Evolutionary conservation across 2,888 invertebrate species (phyloP).

Genomic region (Drepana falcataria): DNA sequence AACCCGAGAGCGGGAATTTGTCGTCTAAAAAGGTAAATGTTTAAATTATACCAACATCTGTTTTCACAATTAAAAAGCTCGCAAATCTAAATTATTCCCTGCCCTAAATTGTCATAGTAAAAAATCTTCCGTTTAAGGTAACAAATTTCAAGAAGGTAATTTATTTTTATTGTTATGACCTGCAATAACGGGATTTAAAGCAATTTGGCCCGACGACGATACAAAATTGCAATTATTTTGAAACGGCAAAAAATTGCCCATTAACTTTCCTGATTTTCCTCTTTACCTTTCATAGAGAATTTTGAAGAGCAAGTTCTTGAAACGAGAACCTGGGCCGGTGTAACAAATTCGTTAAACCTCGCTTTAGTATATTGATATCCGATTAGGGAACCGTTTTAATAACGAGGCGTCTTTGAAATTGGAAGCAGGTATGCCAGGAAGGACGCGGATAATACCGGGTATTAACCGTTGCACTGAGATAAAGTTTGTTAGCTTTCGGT

Average conservation of each 20-base stretch:
- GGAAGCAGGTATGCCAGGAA: slow-evolving; percentile 12
- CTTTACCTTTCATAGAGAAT: slow-evolving; percentile 10
- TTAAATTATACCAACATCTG: neutral
- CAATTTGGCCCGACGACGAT: slow-evolving; percentile 31
- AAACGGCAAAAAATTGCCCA: slow-evolving; percentile 30
- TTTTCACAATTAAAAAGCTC: neutral
- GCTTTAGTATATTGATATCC: slow-evolving; percentile 12
- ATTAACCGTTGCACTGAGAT: slow-evolving; percentile 20
- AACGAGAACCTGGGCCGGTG: slow-evolving; percentile 6
- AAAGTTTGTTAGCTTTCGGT: slow-evolving; percentile 18
- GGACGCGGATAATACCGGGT: slow-evolving; percentile 12
- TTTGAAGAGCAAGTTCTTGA: slow-evolving; percentile 9
- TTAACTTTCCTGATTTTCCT: slow-evolving; percentile 25
- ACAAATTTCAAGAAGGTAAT: slow-evolving; percentile 31
- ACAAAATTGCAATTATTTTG: slow-evolving; percentile 36
- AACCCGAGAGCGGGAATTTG: neutral
- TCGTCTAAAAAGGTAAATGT: too few relatives aligned
- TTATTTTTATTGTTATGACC: slow-evolving; percentile 43
- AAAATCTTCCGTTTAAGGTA: slow-evolving; percentile 13
- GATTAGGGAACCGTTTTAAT: slow-evolving; percentile 10
- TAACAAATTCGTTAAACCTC: neutral
- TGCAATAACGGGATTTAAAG: slow-evolving; percentile 39
- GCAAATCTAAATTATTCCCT: neutral
- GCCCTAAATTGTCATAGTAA: neutral
- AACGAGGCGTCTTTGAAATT: slow-evolving; percentile 20